These are phyloP conservation scores for Sebastes nivosus DNA, from an alignment of 2,797 vertebrate genomes.

Conservation along the genomic window DNA sequence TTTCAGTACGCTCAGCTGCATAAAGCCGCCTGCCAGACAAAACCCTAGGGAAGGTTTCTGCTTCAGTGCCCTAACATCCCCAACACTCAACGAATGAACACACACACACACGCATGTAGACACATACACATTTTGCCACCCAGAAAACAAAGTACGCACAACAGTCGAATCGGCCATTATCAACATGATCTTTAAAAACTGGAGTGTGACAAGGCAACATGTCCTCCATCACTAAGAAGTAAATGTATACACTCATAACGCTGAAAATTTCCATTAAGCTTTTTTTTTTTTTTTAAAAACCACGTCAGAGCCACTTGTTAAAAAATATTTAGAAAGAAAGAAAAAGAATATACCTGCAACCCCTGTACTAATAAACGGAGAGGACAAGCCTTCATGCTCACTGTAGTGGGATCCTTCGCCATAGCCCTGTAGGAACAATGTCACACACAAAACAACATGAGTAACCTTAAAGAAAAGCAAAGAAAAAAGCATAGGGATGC, in stretches of 20 bases:
- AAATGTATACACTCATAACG: neutral
- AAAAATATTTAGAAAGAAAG: neutral
- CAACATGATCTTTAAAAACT: conserved; percentile 26
- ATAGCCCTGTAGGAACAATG: conserved; percentile 83
- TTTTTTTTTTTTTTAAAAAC: neutral
- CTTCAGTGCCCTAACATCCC: conserved; percentile 77
- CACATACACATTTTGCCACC: conserved; percentile 42
- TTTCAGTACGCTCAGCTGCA: conserved; percentile 73
- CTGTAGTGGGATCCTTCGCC: conserved; percentile 90
- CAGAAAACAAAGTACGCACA: conserved; percentile 61
- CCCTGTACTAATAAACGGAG: conserved; percentile 92
- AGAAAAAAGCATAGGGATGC: neutral
- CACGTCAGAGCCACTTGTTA: neutral
- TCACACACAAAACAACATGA: conserved; percentile 6
- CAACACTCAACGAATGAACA: conserved; percentile 70
- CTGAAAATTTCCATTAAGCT: neutral
- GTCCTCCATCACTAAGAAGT: neutral
- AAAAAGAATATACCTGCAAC: conserved; percentile 86
- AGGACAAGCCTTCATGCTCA: conserved; percentile 89
- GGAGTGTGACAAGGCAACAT: conserved; percentile 1
- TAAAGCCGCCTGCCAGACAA: conserved; percentile 77
- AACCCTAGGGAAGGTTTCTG: conserved; percentile 80
- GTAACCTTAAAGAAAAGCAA: neutral
- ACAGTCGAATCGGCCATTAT: conserved; percentile 19
- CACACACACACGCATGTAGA: conserved; percentile 27